A percentile compares a stretch with the other conserved stretches of the same genome.
Evolutionary conservation across 2,888 invertebrate genomes (phyloP).

Genomic region (Pseudococcus jackbeardsleyi): DNA sequence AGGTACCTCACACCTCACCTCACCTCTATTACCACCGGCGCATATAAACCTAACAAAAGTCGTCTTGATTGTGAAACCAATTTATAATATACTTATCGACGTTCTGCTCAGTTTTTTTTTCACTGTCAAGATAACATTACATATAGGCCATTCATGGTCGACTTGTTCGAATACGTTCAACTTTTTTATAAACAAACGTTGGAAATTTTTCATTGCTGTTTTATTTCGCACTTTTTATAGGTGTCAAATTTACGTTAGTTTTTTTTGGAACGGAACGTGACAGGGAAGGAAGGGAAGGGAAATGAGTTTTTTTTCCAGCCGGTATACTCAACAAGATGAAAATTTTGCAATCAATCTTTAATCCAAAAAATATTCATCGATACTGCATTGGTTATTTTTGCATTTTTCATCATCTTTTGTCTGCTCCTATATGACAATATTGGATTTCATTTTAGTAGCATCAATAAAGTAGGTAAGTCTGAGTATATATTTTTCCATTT

Average conservation of each 20-base stretch:
- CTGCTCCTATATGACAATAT: no score
- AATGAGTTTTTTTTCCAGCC: no score
- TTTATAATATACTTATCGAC: constrained; percentile 28
- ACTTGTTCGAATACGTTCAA: not conserved
- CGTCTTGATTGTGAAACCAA: constrained; percentile 21
- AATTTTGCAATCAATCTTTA: no score
- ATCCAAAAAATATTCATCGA: no score
- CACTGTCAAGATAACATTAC: constrained; percentile 13
- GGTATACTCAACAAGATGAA: no score
- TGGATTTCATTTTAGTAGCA: no score
- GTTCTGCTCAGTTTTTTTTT: not conserved
- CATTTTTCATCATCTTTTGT: no score
- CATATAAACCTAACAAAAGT: constrained; percentile 26
- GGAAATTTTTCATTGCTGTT: not conserved
- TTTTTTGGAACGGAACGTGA: not conserved
- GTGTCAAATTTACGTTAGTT: not conserved
- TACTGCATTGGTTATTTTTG: no score
- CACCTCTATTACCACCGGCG: not conserved
- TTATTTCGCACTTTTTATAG: not conserved
- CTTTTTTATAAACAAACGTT: not conserved
- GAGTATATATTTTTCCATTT: no score
- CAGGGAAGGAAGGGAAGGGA: not conserved
- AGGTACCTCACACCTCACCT: not conserved
- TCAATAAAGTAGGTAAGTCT: no score
- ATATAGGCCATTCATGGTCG: not conserved